A percentile compares a stretch with the other conserved stretches of the same genome.
Evolutionary conservation across 1,140 invertebrate species (phyloP).

Genomic region (Hirudo medicinalis): DNA sequence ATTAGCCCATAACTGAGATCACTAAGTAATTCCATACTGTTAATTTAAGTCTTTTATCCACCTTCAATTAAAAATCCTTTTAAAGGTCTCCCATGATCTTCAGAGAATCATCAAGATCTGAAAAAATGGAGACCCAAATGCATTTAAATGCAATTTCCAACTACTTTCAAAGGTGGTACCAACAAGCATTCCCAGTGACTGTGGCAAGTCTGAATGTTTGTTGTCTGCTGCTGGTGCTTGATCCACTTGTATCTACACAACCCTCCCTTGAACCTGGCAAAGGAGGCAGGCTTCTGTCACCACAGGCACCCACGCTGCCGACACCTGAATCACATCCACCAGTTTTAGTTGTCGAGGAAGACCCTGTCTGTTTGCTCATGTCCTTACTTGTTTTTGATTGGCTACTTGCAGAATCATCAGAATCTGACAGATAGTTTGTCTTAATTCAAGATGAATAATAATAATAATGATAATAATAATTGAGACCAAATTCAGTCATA

Average conservation of each 20-base stretch:
- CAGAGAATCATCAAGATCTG: constrained; percentile 19
- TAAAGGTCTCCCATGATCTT: constrained; percentile 20
- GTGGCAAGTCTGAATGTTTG: not conserved
- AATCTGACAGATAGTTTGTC: not conserved
- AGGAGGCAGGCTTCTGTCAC: constrained; percentile 6
- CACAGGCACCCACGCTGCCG: not conserved
- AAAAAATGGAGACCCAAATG: not conserved
- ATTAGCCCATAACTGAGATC: no score
- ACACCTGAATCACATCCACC: constrained; percentile 4
- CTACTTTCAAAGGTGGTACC: not conserved
- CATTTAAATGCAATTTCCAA: not conserved
- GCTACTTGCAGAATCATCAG: constrained; percentile 10
- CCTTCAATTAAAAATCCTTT: not conserved
- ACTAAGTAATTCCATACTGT: no score
- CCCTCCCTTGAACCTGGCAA: not conserved
- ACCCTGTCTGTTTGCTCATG: not conserved
- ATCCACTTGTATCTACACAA: not conserved
- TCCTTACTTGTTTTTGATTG: constrained; percentile 10
- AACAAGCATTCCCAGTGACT: constrained; percentile 4
- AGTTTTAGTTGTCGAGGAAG: constrained; percentile 1
- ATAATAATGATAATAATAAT: no score
- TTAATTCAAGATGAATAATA: not conserved
- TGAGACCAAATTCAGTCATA: not conserved
- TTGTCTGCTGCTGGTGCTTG: not conserved
- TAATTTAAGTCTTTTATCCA: no score